These are phyloP conservation scores for Drosophila pectinifera DNA, from an alignment of 1,140 invertebrate genomes.

Conservation along the genomic window DNA sequence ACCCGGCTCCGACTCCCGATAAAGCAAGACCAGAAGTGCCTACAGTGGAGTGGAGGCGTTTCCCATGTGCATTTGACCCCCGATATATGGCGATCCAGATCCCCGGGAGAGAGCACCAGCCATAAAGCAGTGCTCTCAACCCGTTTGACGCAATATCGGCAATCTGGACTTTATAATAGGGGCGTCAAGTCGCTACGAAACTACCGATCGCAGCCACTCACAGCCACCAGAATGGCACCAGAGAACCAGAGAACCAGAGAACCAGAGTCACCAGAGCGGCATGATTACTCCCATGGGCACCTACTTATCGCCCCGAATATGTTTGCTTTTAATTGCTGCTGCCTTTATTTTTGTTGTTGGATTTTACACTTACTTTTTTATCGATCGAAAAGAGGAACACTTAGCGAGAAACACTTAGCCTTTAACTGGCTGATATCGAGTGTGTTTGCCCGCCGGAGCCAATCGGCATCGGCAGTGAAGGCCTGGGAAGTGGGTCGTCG, in stretches of 20 bases:
- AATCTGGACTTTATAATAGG: slow-evolving; percentile 44
- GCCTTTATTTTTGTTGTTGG: slow-evolving; percentile 21
- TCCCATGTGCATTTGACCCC: slow-evolving; percentile 43
- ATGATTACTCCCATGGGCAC: slow-evolving; percentile 56
- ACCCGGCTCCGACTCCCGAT: slow-evolving; percentile 8
- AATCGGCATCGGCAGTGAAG: slow-evolving; percentile 39
- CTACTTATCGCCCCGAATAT: slow-evolving; percentile 51
- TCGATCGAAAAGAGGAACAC: slow-evolving; percentile 41
- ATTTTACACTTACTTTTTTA: slow-evolving; percentile 52
- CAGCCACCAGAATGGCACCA: slow-evolving; percentile 11
- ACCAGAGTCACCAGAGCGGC: slow-evolving; percentile 11
- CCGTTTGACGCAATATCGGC: slow-evolving; percentile 28
- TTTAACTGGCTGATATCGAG: slow-evolving; percentile 52
- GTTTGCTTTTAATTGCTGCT: slow-evolving; percentile 39
- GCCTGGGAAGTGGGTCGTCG: slow-evolving; percentile 59
- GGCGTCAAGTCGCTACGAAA: slow-evolving; percentile 48
- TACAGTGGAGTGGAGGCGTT: slow-evolving; percentile 4
- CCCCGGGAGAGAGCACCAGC: not conserved
- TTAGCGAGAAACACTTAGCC: slow-evolving; percentile 54
- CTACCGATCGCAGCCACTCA: slow-evolving; percentile 42
- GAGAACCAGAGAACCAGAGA: not conserved
- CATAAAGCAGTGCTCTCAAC: slow-evolving; percentile 9
- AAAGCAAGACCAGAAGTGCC: slow-evolving; percentile 36
- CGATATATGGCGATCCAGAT: slow-evolving; percentile 19
- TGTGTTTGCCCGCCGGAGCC: slow-evolving; percentile 45